Evolutionary conservation across 2,797 vertebrate genomes (phyloP).

Genomic region (Syngnathus acus): DNA sequence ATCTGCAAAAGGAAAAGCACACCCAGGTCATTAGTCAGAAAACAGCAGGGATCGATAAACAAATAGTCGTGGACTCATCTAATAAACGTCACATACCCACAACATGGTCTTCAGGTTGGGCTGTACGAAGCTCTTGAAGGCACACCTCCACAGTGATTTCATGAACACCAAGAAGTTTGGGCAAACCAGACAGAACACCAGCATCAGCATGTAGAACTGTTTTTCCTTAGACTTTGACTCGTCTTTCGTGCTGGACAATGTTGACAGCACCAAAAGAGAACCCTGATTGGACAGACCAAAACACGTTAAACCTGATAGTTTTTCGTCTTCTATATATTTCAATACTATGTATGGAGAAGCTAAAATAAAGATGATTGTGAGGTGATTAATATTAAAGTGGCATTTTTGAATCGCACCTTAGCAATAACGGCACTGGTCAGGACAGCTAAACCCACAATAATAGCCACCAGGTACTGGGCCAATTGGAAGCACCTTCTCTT

Average conservation of each 20-base stretch:
- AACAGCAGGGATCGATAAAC: not conserved
- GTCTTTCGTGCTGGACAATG: conserved; percentile 58
- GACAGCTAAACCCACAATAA: conserved; percentile 65
- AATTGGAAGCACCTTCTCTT: conserved; percentile 59
- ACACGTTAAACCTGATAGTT: not conserved
- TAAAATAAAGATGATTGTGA: not conserved
- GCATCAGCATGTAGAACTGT: conserved; percentile 70
- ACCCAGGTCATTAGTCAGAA: not conserved
- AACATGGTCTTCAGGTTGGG: conserved; percentile 62
- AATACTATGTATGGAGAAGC: not conserved
- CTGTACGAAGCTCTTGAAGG: conserved; percentile 66
- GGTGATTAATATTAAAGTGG: not conserved
- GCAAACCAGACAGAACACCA: conserved; percentile 66
- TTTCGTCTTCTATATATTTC: not conserved
- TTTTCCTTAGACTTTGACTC: conserved; percentile 36
- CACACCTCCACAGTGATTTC: conserved; percentile 72
- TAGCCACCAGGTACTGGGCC: conserved; percentile 62
- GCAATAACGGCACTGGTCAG: conserved; percentile 59
- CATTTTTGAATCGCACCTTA: conserved; percentile 55
- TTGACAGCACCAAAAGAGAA: conserved; percentile 60
- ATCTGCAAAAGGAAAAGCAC: conserved; percentile 44
- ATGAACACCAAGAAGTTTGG: conserved; percentile 75
- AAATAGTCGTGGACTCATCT: not conserved
- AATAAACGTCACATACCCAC: conserved; percentile 47
- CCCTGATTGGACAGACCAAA: conserved; percentile 51